A percentile compares a stretch with the other conserved stretches of the same genome.
Conservation (phyloP, 2,113 vertebrate genomes). For the Trematomus loennbergii region DNA sequence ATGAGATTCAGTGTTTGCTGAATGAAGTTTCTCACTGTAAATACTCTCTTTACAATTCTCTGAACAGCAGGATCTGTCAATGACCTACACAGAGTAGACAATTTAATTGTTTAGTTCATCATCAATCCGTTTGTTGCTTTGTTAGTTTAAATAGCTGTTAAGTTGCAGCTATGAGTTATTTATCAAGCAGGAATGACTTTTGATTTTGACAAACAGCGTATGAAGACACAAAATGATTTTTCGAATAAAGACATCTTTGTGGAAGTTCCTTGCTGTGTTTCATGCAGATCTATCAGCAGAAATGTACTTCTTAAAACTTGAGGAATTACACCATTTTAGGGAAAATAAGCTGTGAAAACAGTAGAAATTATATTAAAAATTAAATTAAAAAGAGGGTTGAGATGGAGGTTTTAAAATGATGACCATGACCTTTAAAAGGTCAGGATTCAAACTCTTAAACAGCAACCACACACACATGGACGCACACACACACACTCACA, state of each 20-base stretch:
- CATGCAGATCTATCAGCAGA: slow-evolving; percentile 1
- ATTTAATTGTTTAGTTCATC: slow-evolving; percentile 18
- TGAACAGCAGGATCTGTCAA: slow-evolving; percentile 78
- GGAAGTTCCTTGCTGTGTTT: slow-evolving; percentile 19
- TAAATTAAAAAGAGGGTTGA: not conserved
- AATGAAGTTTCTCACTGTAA: slow-evolving; percentile 53
- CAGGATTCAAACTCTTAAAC: slow-evolving; percentile 43
- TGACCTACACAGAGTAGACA: slow-evolving; percentile 27
- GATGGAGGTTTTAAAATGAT: slow-evolving; percentile 29
- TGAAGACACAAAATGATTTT: not conserved
- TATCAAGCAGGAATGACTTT: slow-evolving; percentile 9
- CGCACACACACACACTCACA: slow-evolving; percentile 4
- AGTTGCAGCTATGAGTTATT: slow-evolving; percentile 15
- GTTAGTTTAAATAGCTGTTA: slow-evolving; percentile 28
- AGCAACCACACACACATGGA: slow-evolving; percentile 1
- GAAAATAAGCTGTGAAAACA: slow-evolving; percentile 46
- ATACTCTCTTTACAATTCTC: slow-evolving; percentile 54
- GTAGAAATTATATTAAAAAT: not conserved
- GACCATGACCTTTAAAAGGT: slow-evolving; percentile 63
- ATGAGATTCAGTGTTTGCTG: slow-evolving; percentile 13
- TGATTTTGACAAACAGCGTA: slow-evolving; percentile 16
- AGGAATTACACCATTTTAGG: slow-evolving; percentile 2
- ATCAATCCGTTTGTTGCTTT: slow-evolving; percentile 5
- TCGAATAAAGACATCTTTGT: not conserved
- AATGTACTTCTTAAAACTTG: slow-evolving; percentile 36